Conservation (phyloP, 2,888 invertebrate species). For the Agonum fuliginosum region DNA sequence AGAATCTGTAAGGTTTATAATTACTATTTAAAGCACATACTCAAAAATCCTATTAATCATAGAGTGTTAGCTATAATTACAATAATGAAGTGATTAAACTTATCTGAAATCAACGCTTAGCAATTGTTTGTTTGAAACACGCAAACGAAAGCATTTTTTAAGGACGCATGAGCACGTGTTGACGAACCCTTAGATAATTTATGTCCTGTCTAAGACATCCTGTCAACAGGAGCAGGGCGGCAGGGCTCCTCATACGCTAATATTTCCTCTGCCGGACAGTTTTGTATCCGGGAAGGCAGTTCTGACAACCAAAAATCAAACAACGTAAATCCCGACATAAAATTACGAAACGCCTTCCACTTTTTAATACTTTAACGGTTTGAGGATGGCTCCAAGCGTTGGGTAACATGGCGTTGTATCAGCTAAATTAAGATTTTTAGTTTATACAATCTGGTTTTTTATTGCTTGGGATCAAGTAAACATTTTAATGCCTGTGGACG, state of each 20-base stretch:
- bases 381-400: constrained; percentile 11
- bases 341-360: constrained; percentile 41
- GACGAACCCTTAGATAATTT: constrained; percentile 39
- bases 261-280: constrained; percentile 47
- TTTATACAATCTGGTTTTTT: constrained; percentile 41
- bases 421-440: constrained; percentile 42
- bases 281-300: constrained; percentile 38
- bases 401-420: constrained; percentile 18
- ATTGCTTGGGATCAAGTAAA: constrained; percentile 28
- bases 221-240: constrained; percentile 47
- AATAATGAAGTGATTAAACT: constrained; percentile 30
- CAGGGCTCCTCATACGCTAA: constrained; percentile 34
- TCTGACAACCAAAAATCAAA: constrained; percentile 53
- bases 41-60: constrained; percentile 5
- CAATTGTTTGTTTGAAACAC: constrained; percentile 27
- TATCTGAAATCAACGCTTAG: constrained; percentile 13
- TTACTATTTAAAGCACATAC: constrained; percentile 15
- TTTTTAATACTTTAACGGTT: constrained; percentile 33
- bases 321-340: constrained; percentile 49
- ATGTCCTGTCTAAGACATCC: constrained; percentile 47
- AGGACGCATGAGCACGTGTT: not conserved
- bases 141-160: not conserved
- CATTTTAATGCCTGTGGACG: constrained; percentile 36
- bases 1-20: not conserved
- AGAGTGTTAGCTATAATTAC: constrained; percentile 3